A percentile compares a stretch with the other conserved stretches of the same genome.
These are phyloP conservation scores for Rafetus swinhoei DNA, from an alignment of 2,113 vertebrate genomes.

Conservation along the genomic window DNA sequence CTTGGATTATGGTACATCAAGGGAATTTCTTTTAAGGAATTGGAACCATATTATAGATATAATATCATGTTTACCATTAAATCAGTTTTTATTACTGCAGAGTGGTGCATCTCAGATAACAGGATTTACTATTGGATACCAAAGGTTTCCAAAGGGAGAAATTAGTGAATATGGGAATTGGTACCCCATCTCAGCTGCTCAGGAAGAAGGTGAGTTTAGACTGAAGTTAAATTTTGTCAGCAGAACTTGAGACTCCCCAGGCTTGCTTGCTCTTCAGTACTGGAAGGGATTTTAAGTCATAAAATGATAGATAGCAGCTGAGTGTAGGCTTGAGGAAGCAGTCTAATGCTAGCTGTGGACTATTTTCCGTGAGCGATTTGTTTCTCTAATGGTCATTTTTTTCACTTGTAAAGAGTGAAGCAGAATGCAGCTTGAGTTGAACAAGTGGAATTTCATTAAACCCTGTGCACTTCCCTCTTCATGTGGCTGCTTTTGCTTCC, in stretches of 20 bases:
- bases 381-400: background rate
- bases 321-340: too few relatives aligned
- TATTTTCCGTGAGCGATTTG: background rate
- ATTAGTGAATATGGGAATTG: too few relatives aligned
- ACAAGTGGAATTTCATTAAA: background rate
- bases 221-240: too few relatives aligned
- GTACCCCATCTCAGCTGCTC: too few relatives aligned
- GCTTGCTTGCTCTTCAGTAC: too few relatives aligned
- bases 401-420: background rate
- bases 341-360: too few relatives aligned
- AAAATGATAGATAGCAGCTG: too few relatives aligned
- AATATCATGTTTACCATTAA: background rate
- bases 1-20: background rate
- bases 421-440: background rate
- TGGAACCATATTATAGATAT: background rate
- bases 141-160: too few relatives aligned
- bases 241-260: too few relatives aligned
- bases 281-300: too few relatives aligned
- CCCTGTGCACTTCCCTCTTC: background rate
- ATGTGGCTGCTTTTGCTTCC: background rate
- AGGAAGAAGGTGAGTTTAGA: too few relatives aligned
- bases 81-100: background rate
- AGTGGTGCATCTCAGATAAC: background rate
- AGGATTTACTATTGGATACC: too few relatives aligned
- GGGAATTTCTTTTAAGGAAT: background rate